These are phyloP conservation scores for Burhinus bistriatus DNA, from an alignment of 2,113 vertebrate species.

Conservation along the genomic window DNA sequence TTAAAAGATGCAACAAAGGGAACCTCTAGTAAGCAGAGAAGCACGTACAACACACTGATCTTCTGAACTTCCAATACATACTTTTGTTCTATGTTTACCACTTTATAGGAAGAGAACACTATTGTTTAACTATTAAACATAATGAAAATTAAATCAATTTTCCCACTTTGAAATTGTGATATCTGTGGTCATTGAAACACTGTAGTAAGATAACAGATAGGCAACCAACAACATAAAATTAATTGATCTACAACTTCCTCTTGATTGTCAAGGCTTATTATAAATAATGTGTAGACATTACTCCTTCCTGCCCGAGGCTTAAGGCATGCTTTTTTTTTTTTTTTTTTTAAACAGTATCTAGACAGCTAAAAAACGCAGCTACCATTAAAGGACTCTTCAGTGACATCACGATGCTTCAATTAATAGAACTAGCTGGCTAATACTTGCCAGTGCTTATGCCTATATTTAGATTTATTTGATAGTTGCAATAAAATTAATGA, in stretches of 20 bases:
- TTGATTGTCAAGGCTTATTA: not conserved
- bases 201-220: not conserved
- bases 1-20: not conserved
- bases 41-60: not conserved
- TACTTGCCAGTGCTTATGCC: not conserved
- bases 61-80: not conserved
- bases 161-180: not conserved
- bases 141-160: not conserved
- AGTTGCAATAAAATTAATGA: not conserved
- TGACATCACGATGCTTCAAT: not conserved
- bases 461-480: conserved; percentile 27
- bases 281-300: not conserved
- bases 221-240: not conserved
- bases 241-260: not conserved
- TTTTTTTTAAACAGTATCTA: not conserved
- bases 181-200: not conserved
- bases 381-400: not conserved
- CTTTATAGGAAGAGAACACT: not conserved
- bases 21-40: not conserved
- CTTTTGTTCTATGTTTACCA: not conserved
- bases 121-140: not conserved
- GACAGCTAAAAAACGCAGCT: not conserved
- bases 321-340: not conserved
- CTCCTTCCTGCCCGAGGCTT: not conserved
- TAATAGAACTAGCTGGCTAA: not conserved